Evolutionary conservation across 2,113 vertebrate species (phyloP), one percentile per base, ranked within the genome.

Genomic region (Brachyhypopomus gauderio): DNA sequence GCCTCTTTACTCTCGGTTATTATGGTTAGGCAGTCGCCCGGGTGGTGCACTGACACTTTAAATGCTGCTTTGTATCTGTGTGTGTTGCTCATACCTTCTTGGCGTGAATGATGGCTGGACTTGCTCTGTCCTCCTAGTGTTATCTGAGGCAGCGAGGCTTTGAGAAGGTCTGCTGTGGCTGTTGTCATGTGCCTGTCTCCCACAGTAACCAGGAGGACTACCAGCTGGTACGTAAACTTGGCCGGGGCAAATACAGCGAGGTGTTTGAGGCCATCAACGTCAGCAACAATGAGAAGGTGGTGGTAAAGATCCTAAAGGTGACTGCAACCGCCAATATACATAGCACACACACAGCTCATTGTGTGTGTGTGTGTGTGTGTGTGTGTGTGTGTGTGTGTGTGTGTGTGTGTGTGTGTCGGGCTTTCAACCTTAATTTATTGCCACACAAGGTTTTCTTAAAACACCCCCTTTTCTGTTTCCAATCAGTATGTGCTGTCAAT

Each of bases 271-370:
- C 97, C 87, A 96, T 99, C 90, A 99, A 97, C 90, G 96, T 99
- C 92, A 98, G 95, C 91, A 99, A 95, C 93, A 99, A 97, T 38
- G 97, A 99, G 88, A 96, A 97, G 85, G 97, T 98, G 59, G 98
- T 99, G 59, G 97, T 99, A 73, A 99, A 99, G 93, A 99, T 99
- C 88, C 96, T 99, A 83, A 99, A 99, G 96, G 97, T 98, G 88
- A 96, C 94, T n/a, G 20, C 56, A 30, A 67, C 27, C 8, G 3
- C 8, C n/a, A 11, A 14, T 16, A 67, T 0, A 8, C 11, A 11
- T 17, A 34, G 22, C 27, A 34, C 5, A 30, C 38, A 41, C 38
- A 41, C 38, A 41, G 7, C 38, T 41, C 3, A 4, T 5, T 48
- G 45, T 48, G 45, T 48, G 45, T 48, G 45, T 48, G 45, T 48